phyloP scores from a whole-genome alignment of 2,113 vertebrate genomes.

The Mugil cephalus region DNA sequence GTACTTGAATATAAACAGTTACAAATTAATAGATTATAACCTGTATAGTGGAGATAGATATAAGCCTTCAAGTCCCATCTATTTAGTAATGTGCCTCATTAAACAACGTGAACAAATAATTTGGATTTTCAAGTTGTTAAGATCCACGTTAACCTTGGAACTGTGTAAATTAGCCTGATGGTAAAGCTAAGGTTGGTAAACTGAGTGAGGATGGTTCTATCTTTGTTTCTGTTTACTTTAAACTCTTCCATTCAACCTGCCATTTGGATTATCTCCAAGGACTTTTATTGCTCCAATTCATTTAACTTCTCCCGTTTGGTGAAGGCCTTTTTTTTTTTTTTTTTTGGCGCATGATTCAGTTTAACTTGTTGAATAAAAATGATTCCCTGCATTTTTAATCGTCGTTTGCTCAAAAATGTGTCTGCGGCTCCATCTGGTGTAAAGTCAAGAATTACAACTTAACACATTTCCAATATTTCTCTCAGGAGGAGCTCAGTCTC shows the following conservation, averaged over 20 bases:
- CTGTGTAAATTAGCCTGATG: too few species aligned
- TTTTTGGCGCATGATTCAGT: constrained; percentile 39
- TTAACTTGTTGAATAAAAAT: constrained; percentile 36
- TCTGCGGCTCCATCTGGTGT: constrained; percentile 80
- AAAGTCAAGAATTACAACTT: constrained; percentile 6
- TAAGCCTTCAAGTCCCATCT: not conserved
- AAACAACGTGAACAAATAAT: not conserved
- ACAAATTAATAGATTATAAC: not conserved
- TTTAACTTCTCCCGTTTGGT: constrained; percentile 45
- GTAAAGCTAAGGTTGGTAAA: constrained; percentile 44
- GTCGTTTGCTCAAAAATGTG: constrained; percentile 24
- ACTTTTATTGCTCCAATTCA: constrained; percentile 20
- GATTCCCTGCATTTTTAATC: constrained; percentile 26
- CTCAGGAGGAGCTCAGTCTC: constrained; percentile 87
- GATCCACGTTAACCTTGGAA: not conserved
- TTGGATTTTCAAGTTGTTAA: too few species aligned
- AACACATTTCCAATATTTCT: constrained; percentile 31
- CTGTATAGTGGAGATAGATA: constrained; percentile 1
- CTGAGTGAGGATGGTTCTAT: constrained; percentile 31
- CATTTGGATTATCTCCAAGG: constrained; percentile 32
- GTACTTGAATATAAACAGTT: not conserved
- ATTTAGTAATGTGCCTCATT: not conserved
- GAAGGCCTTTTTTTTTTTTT: constrained; percentile 49
- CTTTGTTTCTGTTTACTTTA: constrained; percentile 13
- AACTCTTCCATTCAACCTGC: constrained; percentile 7